Evolutionary conservation across 2,113 vertebrate species (phyloP).

Genomic region (Laticauda laticaudata): DNA sequence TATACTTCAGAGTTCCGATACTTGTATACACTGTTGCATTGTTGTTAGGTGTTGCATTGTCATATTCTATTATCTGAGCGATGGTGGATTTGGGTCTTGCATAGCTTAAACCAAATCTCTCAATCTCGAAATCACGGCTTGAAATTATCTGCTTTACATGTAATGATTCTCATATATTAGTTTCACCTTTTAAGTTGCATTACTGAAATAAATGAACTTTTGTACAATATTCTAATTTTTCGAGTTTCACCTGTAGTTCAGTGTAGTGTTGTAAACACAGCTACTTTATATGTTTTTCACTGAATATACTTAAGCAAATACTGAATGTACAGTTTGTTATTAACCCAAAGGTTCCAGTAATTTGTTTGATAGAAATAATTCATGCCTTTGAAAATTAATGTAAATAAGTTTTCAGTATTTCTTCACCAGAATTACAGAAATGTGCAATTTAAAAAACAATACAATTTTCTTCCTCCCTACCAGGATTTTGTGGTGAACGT

Average conservation of each 20-base stretch:
- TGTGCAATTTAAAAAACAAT: neutral
- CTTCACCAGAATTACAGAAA: neutral
- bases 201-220: no score
- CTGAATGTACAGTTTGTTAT: rapidly evolving
- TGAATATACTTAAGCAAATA: neutral
- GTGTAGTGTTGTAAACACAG: neutral
- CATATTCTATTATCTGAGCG: no score
- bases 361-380: neutral
- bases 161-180: no score
- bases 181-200: no score
- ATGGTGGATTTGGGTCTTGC: no score
- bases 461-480: neutral
- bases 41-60: no score
- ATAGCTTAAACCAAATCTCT: no score
- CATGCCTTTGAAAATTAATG: neutral
- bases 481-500: neutral
- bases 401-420: neutral
- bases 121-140: no score
- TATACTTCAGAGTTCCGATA: no score
- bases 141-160: no score
- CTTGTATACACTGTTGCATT: no score
- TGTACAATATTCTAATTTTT: no score
- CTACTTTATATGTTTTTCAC: neutral
- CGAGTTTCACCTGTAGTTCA: neutral
- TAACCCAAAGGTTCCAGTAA: neutral